A percentile compares a stretch with the other conserved stretches of the same genome.
These are phyloP conservation scores for Sparus aurata DNA, from an alignment of 2,797 vertebrate species.

Conservation along the genomic window DNA sequence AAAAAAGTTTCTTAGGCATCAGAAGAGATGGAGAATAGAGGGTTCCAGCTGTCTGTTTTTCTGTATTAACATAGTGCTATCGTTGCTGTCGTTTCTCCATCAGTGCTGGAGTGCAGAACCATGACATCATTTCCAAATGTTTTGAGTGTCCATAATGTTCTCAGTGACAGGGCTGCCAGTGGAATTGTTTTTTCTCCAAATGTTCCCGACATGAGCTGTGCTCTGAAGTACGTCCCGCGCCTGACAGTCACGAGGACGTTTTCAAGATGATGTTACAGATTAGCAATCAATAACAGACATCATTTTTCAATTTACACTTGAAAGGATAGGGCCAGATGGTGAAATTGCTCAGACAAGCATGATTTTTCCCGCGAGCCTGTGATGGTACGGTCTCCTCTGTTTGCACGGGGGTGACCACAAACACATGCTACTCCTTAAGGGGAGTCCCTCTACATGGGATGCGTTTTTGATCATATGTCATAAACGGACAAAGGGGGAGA, in stretches of 20 bases:
- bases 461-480: slow-evolving; percentile 71
- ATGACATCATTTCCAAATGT: slow-evolving; percentile 70
- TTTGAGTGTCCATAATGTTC: slow-evolving; percentile 63
- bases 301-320: slow-evolving; percentile 65
- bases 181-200: slow-evolving; percentile 53
- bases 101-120: slow-evolving; percentile 46
- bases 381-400: slow-evolving; percentile 50
- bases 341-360: slow-evolving; percentile 57
- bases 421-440: slow-evolving; percentile 74
- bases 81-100: slow-evolving; percentile 60
- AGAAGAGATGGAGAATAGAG: slow-evolving; percentile 19
- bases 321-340: slow-evolving; percentile 67
- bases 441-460: slow-evolving; percentile 36
- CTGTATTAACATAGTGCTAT: slow-evolving; percentile 44
- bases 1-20: slow-evolving; percentile 12
- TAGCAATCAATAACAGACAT: slow-evolving; percentile 73
- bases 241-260: slow-evolving; percentile 52
- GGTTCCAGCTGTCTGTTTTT: slow-evolving; percentile 40
- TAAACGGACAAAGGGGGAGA: slow-evolving; percentile 47
- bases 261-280: slow-evolving; percentile 66
- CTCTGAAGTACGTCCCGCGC: slow-evolving; percentile 55
- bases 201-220: slow-evolving; percentile 42
- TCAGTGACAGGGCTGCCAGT: slow-evolving; percentile 62
- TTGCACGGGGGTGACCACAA: slow-evolving; percentile 69
- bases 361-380: slow-evolving; percentile 52